Conservation (phyloP, 2,797 vertebrate species). For the Argya squamiceps region DNA sequence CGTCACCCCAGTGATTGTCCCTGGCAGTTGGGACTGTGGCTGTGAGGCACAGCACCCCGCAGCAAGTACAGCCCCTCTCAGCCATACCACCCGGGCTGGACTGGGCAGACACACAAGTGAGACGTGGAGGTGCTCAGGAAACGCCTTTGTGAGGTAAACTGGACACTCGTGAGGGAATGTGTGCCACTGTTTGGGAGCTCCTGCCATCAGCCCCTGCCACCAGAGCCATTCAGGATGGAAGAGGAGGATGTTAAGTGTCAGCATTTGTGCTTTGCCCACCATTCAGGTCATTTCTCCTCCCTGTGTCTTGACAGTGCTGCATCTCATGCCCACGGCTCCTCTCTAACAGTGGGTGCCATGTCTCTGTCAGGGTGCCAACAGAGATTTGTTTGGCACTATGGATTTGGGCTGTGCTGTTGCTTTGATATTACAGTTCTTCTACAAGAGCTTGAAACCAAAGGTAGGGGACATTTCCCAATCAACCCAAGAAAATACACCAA, state of each 20-base stretch:
- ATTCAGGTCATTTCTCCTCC: accelerated
- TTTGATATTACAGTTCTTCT: constrained; percentile 5
- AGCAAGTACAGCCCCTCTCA: accelerated
- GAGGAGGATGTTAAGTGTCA: not conserved
- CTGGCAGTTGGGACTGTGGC: not conserved
- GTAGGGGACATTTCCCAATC: not conserved
- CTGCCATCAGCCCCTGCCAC: not conserved
- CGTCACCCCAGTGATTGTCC: not conserved
- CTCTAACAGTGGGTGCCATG: not conserved
- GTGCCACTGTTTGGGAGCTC: not conserved
- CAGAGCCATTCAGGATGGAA: accelerated
- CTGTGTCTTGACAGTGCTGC: accelerated
- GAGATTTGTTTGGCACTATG: not conserved
- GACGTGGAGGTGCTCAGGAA: not conserved
- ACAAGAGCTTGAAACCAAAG: not conserved
- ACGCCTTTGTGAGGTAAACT: not conserved
- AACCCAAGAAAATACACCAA: not conserved
- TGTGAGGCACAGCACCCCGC: accelerated
- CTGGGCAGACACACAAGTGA: accelerated
- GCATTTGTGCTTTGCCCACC: not conserved
- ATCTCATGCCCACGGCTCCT: not conserved
- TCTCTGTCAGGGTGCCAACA: not conserved
- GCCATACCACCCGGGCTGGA: not conserved
- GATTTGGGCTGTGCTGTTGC: not conserved
- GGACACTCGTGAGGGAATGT: accelerated